Evolutionary conservation across 2,888 invertebrate genomes (phyloP).

Genomic region (Crioceris asparagi): DNA sequence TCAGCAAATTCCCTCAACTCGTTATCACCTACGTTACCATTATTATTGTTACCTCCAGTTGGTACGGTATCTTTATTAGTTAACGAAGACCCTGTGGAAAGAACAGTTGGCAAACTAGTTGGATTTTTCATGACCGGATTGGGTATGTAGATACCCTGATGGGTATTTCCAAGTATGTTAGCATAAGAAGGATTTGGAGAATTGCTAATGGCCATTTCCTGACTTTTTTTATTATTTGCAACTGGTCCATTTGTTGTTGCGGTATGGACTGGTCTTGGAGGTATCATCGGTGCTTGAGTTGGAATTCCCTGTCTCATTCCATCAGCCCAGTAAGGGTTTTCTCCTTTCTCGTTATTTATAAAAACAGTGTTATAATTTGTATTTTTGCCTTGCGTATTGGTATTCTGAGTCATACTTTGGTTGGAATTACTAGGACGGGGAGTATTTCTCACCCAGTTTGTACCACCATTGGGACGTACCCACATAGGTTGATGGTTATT

Average conservation of each 20-base stretch:
- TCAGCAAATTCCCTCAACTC: slow-evolving; percentile 57
- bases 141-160: not conserved
- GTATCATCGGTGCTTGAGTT: too few relatives aligned
- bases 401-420: too few relatives aligned
- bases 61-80: not conserved
- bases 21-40: slow-evolving; percentile 21
- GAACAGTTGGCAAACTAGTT: not conserved
- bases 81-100: not conserved
- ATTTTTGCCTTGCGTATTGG: not conserved
- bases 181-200: too few relatives aligned
- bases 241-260: too few relatives aligned
- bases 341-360: too few relatives aligned
- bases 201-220: too few relatives aligned
- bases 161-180: not conserved
- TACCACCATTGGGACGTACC: slow-evolving; percentile 14
- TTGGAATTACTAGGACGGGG: slow-evolving; percentile 5
- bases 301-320: too few relatives aligned
- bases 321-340: too few relatives aligned
- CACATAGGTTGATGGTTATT: slow-evolving; percentile 11
- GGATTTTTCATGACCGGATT: not conserved
- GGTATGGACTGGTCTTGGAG: too few relatives aligned
- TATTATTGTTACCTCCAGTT: slow-evolving; percentile 3
- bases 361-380: not conserved
- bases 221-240: too few relatives aligned
- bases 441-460: slow-evolving; percentile 15